Percentiles rank a stretch among this genome's conserved stretches.
These are phyloP conservation scores for Steatornis caripensis DNA, from an alignment of 2,113 vertebrate species.

Conservation along the genomic window DNA sequence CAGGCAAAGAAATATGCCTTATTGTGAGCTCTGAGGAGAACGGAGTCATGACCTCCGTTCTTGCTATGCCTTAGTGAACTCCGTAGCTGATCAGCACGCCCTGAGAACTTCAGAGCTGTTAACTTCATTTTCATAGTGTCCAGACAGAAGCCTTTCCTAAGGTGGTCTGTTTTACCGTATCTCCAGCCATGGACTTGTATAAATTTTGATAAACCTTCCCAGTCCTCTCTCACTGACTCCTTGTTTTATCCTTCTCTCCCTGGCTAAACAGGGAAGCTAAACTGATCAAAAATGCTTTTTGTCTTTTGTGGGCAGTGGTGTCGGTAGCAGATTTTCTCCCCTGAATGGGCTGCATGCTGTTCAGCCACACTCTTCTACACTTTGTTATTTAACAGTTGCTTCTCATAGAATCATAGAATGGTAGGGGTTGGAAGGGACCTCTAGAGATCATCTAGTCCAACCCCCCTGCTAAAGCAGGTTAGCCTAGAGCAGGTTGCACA, in stretches of 20 bases:
- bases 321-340: not conserved
- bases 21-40: not conserved
- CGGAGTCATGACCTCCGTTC: not conserved
- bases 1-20: not conserved
- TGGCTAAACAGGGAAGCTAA: not conserved
- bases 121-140: not conserved
- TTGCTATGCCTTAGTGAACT: not conserved
- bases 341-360: not conserved
- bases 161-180: not conserved
- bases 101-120: not conserved
- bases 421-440: too few relatives aligned
- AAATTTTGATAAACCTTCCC: not conserved
- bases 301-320: not conserved
- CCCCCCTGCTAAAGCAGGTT: too few relatives aligned
- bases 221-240: not conserved
- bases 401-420: too few relatives aligned
- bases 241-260: not conserved
- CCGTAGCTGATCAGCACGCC: accelerated
- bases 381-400: not conserved
- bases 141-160: not conserved
- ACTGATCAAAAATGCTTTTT: constrained; percentile 4
- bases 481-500: too few relatives aligned
- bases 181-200: not conserved
- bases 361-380: not conserved
- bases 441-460: too few relatives aligned